These are phyloP conservation scores for Neolamprologus brichardi DNA, from an alignment of 2,113 vertebrate species.

Conservation along the genomic window DNA sequence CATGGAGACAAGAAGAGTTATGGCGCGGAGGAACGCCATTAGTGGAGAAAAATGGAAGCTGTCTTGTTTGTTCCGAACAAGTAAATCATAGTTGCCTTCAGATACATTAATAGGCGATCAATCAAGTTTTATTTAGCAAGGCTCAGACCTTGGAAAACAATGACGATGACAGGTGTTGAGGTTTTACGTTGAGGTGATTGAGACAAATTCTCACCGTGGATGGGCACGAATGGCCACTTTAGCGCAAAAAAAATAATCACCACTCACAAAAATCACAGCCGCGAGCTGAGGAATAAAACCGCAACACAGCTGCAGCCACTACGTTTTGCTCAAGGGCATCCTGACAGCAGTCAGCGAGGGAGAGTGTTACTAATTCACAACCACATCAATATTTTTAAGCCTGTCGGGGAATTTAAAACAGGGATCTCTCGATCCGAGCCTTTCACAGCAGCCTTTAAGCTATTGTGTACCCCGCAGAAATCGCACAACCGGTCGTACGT, in stretches of 20 bases:
- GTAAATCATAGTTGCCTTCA: slow-evolving; percentile 64
- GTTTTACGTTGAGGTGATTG: slow-evolving; percentile 24
- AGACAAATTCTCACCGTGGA: slow-evolving; percentile 8
- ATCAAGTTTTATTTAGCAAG: slow-evolving; percentile 59
- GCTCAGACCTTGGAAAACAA: slow-evolving; percentile 37
- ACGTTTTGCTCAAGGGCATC: slow-evolving; percentile 1
- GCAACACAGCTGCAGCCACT: neutral
- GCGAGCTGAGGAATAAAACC: neutral
- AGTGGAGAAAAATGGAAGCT: slow-evolving; percentile 67
- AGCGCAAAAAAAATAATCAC: neutral
- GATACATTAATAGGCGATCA: slow-evolving; percentile 62
- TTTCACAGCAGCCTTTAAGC: neutral
- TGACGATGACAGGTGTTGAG: neutral
- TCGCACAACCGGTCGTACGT: neutral
- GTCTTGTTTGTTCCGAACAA: slow-evolving; percentile 56
- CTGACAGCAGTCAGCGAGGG: neutral
- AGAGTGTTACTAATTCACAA: neutral
- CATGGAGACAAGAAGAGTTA: slow-evolving; percentile 58
- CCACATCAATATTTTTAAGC: neutral
- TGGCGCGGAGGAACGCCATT: slow-evolving; percentile 49
- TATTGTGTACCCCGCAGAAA: neutral
- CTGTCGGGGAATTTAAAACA: neutral
- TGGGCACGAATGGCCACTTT: neutral
- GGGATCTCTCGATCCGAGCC: neutral
- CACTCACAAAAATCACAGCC: neutral